These are phyloP conservation scores for Clinocottus analis DNA, from an alignment of 2,113 vertebrate genomes.

Conservation along the genomic window DNA sequence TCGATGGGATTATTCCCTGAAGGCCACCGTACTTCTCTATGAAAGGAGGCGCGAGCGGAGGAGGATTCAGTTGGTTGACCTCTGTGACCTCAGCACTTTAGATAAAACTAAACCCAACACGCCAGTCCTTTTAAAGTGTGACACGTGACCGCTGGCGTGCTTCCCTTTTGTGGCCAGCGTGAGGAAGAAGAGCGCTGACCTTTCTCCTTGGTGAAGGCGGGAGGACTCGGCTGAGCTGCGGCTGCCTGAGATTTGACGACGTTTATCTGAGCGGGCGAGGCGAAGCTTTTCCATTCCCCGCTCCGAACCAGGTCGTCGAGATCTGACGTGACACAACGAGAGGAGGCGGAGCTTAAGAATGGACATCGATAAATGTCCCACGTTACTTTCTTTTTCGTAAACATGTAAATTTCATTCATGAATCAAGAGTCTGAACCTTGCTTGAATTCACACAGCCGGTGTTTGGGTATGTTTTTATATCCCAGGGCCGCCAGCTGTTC, in stretches of 20 bases:
- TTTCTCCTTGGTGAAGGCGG: slow-evolving; percentile 78
- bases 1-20: too few relatives aligned
- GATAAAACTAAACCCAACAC: too few relatives aligned
- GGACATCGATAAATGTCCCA: background rate
- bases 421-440: slow-evolving; percentile 67
- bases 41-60: too few relatives aligned
- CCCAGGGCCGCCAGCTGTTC: slow-evolving; percentile 79
- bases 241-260: background rate
- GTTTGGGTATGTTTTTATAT: slow-evolving; percentile 78
- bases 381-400: background rate
- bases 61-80: too few relatives aligned
- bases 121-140: too few relatives aligned
- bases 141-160: background rate
- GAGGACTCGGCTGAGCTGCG: slow-evolving; percentile 60
- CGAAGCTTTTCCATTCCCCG: slow-evolving; percentile 64
- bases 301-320: slow-evolving; percentile 77
- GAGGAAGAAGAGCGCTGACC: slow-evolving; percentile 39
- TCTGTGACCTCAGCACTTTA: too few relatives aligned
- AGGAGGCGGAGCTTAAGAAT: background rate
- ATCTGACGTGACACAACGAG: slow-evolving; percentile 58
- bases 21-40: too few relatives aligned
- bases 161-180: background rate
- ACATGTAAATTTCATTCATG: background rate
- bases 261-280: slow-evolving; percentile 42
- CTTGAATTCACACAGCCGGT: slow-evolving; percentile 81